Base-by-base conservation (phyloP, 1,140 invertebrate genomes). In the Drosophila arizonae region DNA sequence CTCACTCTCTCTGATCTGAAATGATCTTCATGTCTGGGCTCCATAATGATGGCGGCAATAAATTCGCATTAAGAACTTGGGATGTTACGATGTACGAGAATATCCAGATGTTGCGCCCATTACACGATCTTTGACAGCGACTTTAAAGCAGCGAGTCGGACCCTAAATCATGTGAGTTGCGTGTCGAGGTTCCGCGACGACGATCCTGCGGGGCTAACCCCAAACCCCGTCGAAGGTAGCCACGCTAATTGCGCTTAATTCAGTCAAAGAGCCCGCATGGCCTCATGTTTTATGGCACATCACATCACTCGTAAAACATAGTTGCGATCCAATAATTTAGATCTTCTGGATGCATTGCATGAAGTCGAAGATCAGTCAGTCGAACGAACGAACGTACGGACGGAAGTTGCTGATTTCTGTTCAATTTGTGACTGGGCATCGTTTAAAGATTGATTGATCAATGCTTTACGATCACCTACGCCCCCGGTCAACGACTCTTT, bases 231-330 rank as follows among this genome's bases (percentile, higher is more conserved):
- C 30, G 15, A 26, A 70, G 52, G 62, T 81, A 87, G 84, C 84
- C 88, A 80, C 74, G 84, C 84, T 88, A 88, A 88, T 88, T 88
- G 79, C 85, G 71, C 79, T 88, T 88, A 88, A 88, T 88, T 88
- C 74, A 77, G 74, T 89, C 85, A 88, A 88, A 88, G 84, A 80
- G 73, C 84, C 84, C 84, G 84, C 84, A 88, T 88, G 76, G 48
- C 63, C 54, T 66, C 76, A 82, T 82, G 67, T 85, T 84, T 84
- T 82, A 79, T 63, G 55, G 66, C 61, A 71, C 81, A 24, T 24
- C 21, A 30, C 28, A 72, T 60, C 74, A 76, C 39, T 69, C 51
- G 50, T 70, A 80, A 84, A 74, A 76, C 66, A 62, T 50, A 67
- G 66, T 58, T 33, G 46, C 63, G 70, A 62, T 77, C 68, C 74